Evolutionary conservation across 2,113 vertebrate genomes (phyloP), one percentile per base, ranked within the genome.

Genomic region (Poeciliopsis turrubarensis): DNA sequence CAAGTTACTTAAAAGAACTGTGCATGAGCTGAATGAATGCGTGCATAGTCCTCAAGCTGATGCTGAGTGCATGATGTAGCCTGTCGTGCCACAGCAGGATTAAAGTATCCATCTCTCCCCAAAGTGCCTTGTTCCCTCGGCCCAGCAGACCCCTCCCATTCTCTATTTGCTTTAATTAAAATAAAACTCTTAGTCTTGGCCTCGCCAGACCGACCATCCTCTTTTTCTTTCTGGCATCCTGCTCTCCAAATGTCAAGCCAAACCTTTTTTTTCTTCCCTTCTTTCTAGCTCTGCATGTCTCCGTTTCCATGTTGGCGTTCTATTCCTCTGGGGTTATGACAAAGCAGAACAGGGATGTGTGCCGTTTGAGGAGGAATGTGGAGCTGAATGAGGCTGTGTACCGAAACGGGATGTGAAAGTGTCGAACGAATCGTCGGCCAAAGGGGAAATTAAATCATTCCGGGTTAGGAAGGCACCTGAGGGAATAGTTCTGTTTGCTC

Each of bases 81-180:
- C 72, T 93, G 82, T 86, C 89, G 86, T 92, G 91, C 88, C 91
- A 90, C 90, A 87, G 88, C 67, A 77, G 90, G 90, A 94, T 94
- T 94, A 92, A 89, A 93, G 88, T 89, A 89, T 93, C 87, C 83
- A 66, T 90, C 73, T 82, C 83, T 25, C 81, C 62, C 27, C 74
- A 77, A 84, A 79, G 6, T 83, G 75, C 83, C 83, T 86, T 80
- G 66, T 82, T 76, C 78, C 72, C 74, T 73, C 14, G 73, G 72
- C 80, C 70, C 79, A 39, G 8, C 31, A 31, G 68, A 83, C 85
- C 82, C 87, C 89, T 87, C 84, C 86, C 81, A 81, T 85, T 70
- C 76, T 54, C 67, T 94, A 85, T 92, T 93, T 94, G 89, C 89
- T 93, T 93, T 93, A 91, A 93, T 93, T 93, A 92, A 92, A 93